Evolutionary conservation across 2,113 vertebrate genomes (phyloP).

Genomic region (Gasterosteus aculeatus): DNA sequence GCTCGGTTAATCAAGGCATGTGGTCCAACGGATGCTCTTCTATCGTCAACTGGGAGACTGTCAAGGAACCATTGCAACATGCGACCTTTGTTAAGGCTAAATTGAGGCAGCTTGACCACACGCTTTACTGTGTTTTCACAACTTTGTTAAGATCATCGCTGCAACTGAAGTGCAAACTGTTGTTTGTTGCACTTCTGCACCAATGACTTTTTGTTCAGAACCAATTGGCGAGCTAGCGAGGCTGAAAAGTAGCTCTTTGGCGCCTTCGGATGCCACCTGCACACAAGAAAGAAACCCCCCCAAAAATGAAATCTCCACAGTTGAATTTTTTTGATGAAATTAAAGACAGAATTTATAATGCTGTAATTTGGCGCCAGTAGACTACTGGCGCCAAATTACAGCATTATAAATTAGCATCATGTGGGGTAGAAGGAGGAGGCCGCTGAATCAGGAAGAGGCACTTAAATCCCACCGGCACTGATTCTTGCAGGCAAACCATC

Average conservation of each 20-base stretch:
- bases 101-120: not conserved
- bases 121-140: not conserved
- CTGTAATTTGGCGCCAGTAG: not conserved
- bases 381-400: conserved; percentile 22
- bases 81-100: not conserved
- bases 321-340: conserved; percentile 32
- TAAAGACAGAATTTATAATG: conserved; percentile 20
- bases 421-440: conserved; percentile 19
- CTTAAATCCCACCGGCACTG: conserved; percentile 16
- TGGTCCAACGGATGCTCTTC: not conserved
- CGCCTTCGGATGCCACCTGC: not conserved
- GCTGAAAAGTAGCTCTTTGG: not conserved
- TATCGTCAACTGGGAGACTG: not conserved
- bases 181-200: not conserved
- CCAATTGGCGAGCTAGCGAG: not conserved
- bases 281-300: not conserved
- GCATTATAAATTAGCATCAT: conserved; percentile 21
- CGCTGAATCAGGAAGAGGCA: conserved; percentile 3
- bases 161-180: not conserved
- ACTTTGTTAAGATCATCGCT: not conserved
- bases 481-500: conserved; percentile 25
- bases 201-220: not conserved
- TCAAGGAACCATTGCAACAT: not conserved
- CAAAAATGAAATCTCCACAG: not conserved
- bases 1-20: not conserved